Conservation (phyloP, 2,113 vertebrate genomes). For the Rutilus rutilus region DNA sequence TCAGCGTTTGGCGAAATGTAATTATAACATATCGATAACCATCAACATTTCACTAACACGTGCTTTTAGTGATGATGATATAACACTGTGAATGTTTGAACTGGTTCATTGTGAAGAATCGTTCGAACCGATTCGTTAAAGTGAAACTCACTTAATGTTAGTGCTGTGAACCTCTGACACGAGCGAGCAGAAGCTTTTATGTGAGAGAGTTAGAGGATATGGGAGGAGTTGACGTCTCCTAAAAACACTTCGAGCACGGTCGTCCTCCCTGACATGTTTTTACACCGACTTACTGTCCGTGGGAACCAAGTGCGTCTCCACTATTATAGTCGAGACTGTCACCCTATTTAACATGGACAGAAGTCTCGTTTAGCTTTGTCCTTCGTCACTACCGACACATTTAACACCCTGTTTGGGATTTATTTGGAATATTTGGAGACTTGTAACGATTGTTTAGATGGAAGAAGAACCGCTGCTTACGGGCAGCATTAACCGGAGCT, state of each 20-base stretch:
- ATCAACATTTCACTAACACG: background rate
- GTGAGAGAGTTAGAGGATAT: background rate
- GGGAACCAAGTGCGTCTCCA: background rate
- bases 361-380: background rate
- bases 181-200: background rate
- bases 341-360: background rate
- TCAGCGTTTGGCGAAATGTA: no score
- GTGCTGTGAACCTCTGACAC: background rate
- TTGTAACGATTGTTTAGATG: slow-evolving; percentile 58
- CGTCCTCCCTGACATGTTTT: background rate
- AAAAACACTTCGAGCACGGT: background rate
- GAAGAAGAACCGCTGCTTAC: slow-evolving; percentile 69
- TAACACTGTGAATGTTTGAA: background rate
- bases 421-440: background rate
- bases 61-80: background rate
- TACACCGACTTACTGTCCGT: background rate
- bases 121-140: background rate
- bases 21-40: background rate
- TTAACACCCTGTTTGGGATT: background rate
- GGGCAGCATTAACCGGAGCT: slow-evolving; percentile 38
- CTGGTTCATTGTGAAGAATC: background rate
- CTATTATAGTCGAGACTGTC: background rate
- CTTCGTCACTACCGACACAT: background rate
- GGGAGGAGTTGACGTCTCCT: slow-evolving; percentile 46
- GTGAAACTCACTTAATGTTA: background rate